A percentile compares a stretch with the other conserved stretches of the same genome.
phyloP scores from a whole-genome alignment of 92 coral and sea anemone genomes.

The Blastomussa wellsi region DNA sequence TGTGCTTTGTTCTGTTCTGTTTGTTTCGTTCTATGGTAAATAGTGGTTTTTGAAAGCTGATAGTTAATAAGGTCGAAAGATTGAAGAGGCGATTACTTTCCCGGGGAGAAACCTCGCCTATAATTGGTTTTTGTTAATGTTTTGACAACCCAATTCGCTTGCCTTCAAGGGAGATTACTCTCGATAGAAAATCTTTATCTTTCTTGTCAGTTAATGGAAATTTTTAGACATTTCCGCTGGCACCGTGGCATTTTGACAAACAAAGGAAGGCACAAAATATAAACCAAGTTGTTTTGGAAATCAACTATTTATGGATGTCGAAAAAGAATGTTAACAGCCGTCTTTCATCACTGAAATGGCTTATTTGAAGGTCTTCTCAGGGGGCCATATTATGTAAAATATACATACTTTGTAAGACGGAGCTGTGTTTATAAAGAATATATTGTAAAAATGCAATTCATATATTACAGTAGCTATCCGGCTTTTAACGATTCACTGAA shows the following conservation, averaged over 20 bases:
- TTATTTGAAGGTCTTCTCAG: background rate
- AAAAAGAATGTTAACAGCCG: background rate
- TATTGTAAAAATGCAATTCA: background rate
- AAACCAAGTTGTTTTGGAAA: background rate
- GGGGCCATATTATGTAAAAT: background rate
- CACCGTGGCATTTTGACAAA: background rate
- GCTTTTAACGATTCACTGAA: background rate
- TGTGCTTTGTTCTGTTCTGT: background rate
- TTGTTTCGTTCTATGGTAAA: background rate
- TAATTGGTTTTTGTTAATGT: background rate
- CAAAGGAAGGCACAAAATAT: background rate
- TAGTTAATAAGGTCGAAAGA: background rate
- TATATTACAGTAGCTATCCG: background rate
- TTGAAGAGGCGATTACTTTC: background rate
- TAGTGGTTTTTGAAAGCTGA: background rate
- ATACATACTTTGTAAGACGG: background rate
- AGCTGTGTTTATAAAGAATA: background rate
- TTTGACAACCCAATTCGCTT: background rate
- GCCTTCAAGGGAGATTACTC: conserved; percentile 2
- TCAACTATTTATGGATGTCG: background rate
- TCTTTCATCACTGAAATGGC: background rate
- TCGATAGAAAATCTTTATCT: background rate
- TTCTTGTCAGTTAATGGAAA: background rate
- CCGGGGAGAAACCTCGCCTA: background rate
- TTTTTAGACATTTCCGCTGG: background rate